phyloP scores from a whole-genome alignment of 1,140 invertebrate genomes.

The Frieseomelitta varia region DNA sequence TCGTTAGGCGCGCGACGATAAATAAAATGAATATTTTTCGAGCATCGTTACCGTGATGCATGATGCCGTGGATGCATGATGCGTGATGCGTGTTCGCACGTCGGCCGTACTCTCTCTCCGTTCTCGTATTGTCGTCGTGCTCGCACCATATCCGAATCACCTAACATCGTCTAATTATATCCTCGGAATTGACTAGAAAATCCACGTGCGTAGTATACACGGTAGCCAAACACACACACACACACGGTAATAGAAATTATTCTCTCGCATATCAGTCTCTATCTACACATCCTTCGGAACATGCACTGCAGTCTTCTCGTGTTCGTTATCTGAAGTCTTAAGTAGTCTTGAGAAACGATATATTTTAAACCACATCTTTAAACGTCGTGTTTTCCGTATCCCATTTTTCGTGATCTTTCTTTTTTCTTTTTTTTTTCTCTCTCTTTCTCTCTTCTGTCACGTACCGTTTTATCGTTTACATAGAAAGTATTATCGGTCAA shows the following conservation, averaged over 20 bases:
- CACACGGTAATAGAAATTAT: constrained; percentile 45
- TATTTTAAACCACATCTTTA: not conserved
- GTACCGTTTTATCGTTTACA: constrained; percentile 43
- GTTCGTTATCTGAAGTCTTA: constrained; percentile 5
- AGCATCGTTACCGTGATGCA: constrained; percentile 1
- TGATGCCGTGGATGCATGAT: not conserved
- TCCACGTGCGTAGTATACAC: constrained; percentile 40
- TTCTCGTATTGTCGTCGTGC: constrained; percentile 39
- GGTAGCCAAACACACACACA: constrained; percentile 14
- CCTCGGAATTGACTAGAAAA: constrained; percentile 69
- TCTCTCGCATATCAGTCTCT: constrained; percentile 30
- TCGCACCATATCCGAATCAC: constrained; percentile 8
- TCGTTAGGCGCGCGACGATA: not conserved
- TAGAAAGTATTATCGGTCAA: constrained; percentile 72
- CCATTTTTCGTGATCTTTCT: not conserved
- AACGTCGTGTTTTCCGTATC: not conserved
- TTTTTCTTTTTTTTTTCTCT: not conserved
- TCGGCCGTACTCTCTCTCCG: constrained; percentile 23
- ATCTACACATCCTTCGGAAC: constrained; percentile 49
- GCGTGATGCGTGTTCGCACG: not conserved
- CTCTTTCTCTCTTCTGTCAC: not conserved
- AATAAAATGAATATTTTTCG: not conserved
- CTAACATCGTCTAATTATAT: constrained; percentile 33
- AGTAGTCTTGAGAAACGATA: constrained; percentile 44
- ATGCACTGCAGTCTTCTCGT: constrained; percentile 57